phyloP scores from a whole-genome alignment of 2,113 vertebrate species.

The Grammomys dolichurus region DNA sequence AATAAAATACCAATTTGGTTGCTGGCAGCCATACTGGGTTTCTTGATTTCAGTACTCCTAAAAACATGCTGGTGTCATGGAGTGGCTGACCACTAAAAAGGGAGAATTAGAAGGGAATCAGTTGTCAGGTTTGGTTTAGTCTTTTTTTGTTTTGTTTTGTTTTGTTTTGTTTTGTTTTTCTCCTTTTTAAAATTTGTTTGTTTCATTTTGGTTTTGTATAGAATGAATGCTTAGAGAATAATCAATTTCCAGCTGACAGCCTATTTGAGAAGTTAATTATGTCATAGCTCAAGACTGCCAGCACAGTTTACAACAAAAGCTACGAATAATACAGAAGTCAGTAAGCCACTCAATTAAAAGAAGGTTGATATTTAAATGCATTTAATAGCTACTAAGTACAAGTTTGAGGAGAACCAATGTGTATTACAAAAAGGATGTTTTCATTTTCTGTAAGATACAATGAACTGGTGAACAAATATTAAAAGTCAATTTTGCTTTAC shows the following conservation, averaged over 20 bases:
- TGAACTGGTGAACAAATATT: slow-evolving; percentile 82
- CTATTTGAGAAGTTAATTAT: slow-evolving; percentile 61
- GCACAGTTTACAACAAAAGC: slow-evolving; percentile 57
- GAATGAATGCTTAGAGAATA: slow-evolving; percentile 24
- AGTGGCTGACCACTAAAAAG: slow-evolving; percentile 58
- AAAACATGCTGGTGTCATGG: slow-evolving; percentile 55
- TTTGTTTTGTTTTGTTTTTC: not conserved
- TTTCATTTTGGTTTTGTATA: not conserved
- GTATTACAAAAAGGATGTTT: slow-evolving; percentile 76
- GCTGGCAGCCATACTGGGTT: slow-evolving; percentile 80
- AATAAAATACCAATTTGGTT: slow-evolving; percentile 79
- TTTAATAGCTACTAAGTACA: slow-evolving; percentile 59
- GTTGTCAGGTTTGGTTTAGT: not conserved
- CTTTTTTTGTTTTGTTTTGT: not conserved
- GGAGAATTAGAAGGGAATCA: slow-evolving; percentile 53
- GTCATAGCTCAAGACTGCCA: slow-evolving; percentile 72
- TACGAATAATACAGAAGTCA: slow-evolving; percentile 40
- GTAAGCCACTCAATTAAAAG: slow-evolving; percentile 38
- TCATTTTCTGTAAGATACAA: slow-evolving; percentile 82
- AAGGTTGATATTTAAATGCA: slow-evolving; percentile 58
- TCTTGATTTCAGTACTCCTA: slow-evolving; percentile 74
- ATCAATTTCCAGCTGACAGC: slow-evolving; percentile 25
- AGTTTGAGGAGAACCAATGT: slow-evolving; percentile 64
- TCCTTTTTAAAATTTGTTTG: not conserved
- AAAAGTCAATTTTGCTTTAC: slow-evolving; percentile 82